These are phyloP conservation scores for Catocala fraxini DNA, from an alignment of 2,888 invertebrate genomes.

Conservation along the genomic window DNA sequence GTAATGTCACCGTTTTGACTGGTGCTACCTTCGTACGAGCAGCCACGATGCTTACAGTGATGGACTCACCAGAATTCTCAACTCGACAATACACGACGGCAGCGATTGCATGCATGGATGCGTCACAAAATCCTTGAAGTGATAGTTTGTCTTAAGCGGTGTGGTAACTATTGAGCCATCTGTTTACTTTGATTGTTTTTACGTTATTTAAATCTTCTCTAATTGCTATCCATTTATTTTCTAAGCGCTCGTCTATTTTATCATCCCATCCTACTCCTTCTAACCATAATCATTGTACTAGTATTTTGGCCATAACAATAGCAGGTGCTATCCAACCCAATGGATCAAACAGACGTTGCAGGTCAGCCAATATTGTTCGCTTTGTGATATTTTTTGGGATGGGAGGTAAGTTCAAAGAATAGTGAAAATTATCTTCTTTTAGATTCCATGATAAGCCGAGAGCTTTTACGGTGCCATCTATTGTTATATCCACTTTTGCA, in stretches of 20 bases:
- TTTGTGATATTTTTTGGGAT: slow-evolving; percentile 33
- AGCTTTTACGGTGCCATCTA: slow-evolving; percentile 12
- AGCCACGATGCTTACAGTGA: background rate
- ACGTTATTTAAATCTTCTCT: slow-evolving; percentile 6
- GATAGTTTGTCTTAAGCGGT: background rate
- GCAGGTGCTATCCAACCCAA: slow-evolving; percentile 47
- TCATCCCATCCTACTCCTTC: slow-evolving; percentile 35
- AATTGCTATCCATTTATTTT: slow-evolving; percentile 26
- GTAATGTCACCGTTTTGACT: background rate
- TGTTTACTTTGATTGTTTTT: background rate
- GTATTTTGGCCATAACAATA: slow-evolving; percentile 31
- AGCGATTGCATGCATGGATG: slow-evolving; percentile 5
- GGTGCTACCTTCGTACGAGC: slow-evolving; percentile 5
- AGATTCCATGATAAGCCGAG: slow-evolving; percentile 16
- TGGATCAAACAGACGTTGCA: slow-evolving; percentile 26
- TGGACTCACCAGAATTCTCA: background rate
- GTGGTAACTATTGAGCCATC: slow-evolving; percentile 5
- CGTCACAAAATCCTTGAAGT: slow-evolving; percentile 14
- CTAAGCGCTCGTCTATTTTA: slow-evolving; percentile 13
- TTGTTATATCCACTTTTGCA: slow-evolving; percentile 4
- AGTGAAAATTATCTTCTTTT: slow-evolving; percentile 24
- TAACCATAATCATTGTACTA: slow-evolving; percentile 38
- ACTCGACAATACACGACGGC: slow-evolving; percentile 11
- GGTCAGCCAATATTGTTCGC: slow-evolving; percentile 35
- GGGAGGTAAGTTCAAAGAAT: slow-evolving; percentile 8